Percentiles rank a stretch among this genome's conserved stretches.
Evolutionary conservation across 2,113 vertebrate species (phyloP).

Genomic region (Suricata suricatta): DNA sequence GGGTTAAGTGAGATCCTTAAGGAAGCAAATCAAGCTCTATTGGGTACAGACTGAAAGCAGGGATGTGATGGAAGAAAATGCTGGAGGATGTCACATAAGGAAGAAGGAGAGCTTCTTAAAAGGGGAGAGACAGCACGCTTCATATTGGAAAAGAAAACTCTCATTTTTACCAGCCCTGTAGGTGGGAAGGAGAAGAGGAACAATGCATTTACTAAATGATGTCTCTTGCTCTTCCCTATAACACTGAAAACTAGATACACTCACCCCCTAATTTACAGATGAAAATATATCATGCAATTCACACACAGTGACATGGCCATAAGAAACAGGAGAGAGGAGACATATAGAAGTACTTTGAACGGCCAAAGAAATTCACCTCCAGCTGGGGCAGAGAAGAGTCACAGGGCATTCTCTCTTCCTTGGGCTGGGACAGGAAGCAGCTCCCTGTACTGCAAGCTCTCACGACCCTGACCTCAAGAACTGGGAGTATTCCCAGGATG

Average conservation of each 20-base stretch:
- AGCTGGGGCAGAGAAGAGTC: not conserved
- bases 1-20: not conserved
- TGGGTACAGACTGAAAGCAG: slow-evolving; percentile 6
- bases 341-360: not conserved
- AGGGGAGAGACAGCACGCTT: not conserved
- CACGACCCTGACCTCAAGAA: not conserved
- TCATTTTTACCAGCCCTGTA: not conserved
- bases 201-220: not conserved
- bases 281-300: not conserved
- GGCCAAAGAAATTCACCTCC: not conserved
- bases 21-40: not conserved
- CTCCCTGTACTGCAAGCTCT: not conserved
- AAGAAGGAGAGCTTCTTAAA: not conserved
- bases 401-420: not conserved
- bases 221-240: not conserved
- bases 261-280: not conserved
- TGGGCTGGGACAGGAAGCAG: not conserved
- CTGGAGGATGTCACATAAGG: not conserved
- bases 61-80: not conserved
- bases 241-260: not conserved
- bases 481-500: not conserved
- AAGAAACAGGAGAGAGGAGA: not conserved
- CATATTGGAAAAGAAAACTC: not conserved
- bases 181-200: not conserved
- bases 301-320: not conserved